Conservation (phyloP, 2,888 invertebrate genomes). For the Charanyca ferruginea region DNA sequence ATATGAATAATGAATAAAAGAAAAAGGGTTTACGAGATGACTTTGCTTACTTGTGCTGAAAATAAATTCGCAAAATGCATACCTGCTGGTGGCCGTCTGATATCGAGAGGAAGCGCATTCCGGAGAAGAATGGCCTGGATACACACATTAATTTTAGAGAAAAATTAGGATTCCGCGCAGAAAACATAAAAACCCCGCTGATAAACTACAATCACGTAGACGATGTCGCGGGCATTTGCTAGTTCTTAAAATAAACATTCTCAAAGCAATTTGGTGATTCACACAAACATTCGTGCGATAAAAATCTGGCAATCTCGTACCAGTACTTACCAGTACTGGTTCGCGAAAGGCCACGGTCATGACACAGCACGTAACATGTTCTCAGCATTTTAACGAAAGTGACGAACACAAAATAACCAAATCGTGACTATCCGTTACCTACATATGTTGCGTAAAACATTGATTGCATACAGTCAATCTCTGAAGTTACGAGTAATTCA, state of each 20-base stretch:
- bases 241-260: slow-evolving; percentile 20
- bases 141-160: no score
- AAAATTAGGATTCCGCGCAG: no score
- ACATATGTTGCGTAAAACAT: slow-evolving; percentile 58
- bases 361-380: slow-evolving; percentile 67
- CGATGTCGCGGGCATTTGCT: no score
- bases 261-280: slow-evolving; percentile 22
- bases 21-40: no score
- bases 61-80: no score
- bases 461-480: slow-evolving; percentile 47
- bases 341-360: slow-evolving; percentile 71
- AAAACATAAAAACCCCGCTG: no score
- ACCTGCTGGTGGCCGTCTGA: no score
- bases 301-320: slow-evolving; percentile 4
- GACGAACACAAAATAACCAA: slow-evolving; percentile 69
- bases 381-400: slow-evolving; percentile 66
- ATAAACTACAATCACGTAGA: no score
- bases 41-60: no score
- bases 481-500: slow-evolving; percentile 32
- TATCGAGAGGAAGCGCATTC: no score
- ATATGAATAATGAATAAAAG: no score
- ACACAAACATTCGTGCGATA: slow-evolving; percentile 3
- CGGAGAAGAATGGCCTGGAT: no score
- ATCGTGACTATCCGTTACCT: slow-evolving; percentile 59
- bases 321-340: slow-evolving; percentile 18